Base-by-base conservation (phyloP, 2,888 invertebrate genomes). In the Hermaeophaga mercurialis region DNA sequence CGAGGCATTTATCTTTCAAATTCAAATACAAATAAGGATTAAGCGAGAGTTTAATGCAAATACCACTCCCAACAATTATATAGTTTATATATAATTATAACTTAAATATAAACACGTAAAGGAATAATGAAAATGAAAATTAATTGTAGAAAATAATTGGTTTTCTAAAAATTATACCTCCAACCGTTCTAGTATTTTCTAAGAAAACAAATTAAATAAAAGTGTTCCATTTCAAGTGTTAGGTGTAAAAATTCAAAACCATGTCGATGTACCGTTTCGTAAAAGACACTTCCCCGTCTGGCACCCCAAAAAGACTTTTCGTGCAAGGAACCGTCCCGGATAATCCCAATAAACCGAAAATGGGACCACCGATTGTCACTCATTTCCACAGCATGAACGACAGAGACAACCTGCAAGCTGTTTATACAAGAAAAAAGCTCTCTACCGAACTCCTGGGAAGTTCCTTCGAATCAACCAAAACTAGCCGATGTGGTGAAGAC, bases 371-470 rank as follows among this genome's bases (percentile, higher is more conserved):
- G 2, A 75, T 75, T 34, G 75, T 75, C 2, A 77, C 75, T n/a
- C 71, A 73, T 63, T 63, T 75, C 17, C 68, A 62, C 19, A 65
- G 68, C 24, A 62, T 17, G 7, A 36, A 36, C 17, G 36, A 36
- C 9, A 9, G 64, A 60, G 80, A 85, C 76, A 81, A 80, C 71
- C 81, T 91, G 71, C 88, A 89, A 78, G 88, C 89, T 74, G 85
- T 92, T 75, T 87, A 89, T 71, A 91, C 91, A 70, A 89, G 90
- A 77, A 89, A 91, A 73, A 84, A 88, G 67, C 80, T 92, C 73
- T 88, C 90, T 73, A 91, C 92, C 70, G 91, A 91, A 81, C 88
- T 92, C 75, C 81, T 91, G 71, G 92, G 91, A 71, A 90, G 89
- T 74, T 90, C 91, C 61, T 81, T 90, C 74, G 91, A 92, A 79